Evolutionary conservation across 2,888 invertebrate species (phyloP).

Genomic region (Xestia xanthographa): DNA sequence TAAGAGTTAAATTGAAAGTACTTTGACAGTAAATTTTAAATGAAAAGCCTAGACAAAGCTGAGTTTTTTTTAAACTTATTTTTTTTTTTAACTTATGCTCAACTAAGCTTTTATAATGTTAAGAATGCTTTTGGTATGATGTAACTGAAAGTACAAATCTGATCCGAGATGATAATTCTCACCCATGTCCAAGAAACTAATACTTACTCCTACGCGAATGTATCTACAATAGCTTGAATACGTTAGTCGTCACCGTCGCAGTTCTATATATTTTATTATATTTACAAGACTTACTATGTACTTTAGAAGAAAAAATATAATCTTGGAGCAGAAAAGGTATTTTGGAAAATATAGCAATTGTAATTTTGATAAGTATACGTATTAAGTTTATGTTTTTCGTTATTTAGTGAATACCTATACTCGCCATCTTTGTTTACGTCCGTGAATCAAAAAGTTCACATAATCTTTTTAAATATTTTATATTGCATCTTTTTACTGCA

Average conservation of each 20-base stretch:
- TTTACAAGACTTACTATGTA: constrained; percentile 27
- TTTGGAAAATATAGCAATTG: not conserved
- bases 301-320: not conserved
- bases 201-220: constrained; percentile 42
- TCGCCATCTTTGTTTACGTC: not conserved
- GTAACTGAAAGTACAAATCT: constrained; percentile 29
- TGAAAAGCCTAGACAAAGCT: constrained; percentile 1
- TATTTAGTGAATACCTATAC: not conserved
- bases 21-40: constrained; percentile 2
- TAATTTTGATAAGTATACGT: not conserved
- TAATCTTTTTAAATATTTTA: not conserved
- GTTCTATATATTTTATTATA: constrained; percentile 16
- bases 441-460: not conserved
- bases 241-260: constrained; percentile 11
- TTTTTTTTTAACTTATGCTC: not conserved
- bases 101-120: not conserved
- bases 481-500: not conserved
- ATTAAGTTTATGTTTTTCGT: not conserved
- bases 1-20: not conserved
- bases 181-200: constrained; percentile 85
- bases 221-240: constrained; percentile 50
- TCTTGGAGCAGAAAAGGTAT: not conserved
- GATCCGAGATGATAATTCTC: constrained; percentile 86
- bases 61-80: not conserved
- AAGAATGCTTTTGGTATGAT: not conserved